A percentile compares a stretch with the other conserved stretches of the same genome.
Evolutionary conservation across 2,113 vertebrate species (phyloP).

Genomic region (Cinclus mexicanus): DNA sequence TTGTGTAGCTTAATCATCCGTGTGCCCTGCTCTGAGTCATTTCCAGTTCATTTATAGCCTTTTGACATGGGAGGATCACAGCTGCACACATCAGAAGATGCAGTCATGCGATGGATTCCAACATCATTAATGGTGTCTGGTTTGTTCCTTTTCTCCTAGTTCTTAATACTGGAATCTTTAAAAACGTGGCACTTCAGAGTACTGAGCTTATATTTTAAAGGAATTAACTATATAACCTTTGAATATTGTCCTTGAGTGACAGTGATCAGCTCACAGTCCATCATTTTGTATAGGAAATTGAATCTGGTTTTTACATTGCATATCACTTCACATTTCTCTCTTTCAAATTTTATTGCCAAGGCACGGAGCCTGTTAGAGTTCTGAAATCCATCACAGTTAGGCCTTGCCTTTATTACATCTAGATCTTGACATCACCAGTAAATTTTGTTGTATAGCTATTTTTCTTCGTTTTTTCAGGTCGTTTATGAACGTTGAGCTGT

Average conservation of each 20-base stretch:
- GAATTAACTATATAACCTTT: background rate
- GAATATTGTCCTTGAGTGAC: background rate
- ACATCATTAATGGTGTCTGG: background rate
- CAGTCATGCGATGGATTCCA: background rate
- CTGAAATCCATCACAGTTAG: background rate
- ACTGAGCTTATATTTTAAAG: background rate
- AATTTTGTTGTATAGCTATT: background rate
- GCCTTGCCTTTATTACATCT: background rate
- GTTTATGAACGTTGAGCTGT: background rate
- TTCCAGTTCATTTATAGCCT: background rate
- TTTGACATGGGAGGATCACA: background rate
- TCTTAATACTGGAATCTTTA: background rate
- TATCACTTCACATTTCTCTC: background rate
- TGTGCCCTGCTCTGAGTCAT: background rate
- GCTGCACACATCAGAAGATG: background rate
- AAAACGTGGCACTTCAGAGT: background rate
- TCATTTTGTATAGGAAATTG: background rate
- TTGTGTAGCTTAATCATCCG: background rate
- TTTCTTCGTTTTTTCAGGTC: background rate
- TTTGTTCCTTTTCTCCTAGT: background rate
- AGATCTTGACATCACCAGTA: background rate
- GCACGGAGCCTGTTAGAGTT: background rate
- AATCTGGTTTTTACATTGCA: background rate
- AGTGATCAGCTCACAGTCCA: background rate
- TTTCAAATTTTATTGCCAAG: background rate